phyloP scores from a whole-genome alignment of 2,797 vertebrate species.

The Erithacus rubecula region DNA sequence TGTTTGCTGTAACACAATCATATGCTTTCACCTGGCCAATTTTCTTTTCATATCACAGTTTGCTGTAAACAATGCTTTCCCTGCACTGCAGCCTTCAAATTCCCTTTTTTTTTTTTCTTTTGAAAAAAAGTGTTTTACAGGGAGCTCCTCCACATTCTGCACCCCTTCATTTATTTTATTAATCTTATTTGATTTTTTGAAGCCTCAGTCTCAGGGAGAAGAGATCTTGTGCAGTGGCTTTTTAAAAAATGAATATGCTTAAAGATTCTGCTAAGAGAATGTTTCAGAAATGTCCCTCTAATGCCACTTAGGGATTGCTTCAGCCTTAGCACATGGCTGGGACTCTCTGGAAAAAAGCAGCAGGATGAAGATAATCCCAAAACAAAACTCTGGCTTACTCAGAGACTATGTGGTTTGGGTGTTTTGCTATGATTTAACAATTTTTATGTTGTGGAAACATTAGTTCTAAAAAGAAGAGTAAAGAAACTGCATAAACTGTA shows the following conservation, averaged over 20 bases:
- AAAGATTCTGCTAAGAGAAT: background rate
- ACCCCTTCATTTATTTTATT: background rate
- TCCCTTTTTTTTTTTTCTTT: too few relatives aligned
- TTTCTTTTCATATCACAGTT: constrained; percentile 44
- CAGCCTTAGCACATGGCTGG: background rate
- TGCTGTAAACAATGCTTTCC: constrained; percentile 48
- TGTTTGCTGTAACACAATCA: constrained; percentile 59
- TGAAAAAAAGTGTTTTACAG: background rate
- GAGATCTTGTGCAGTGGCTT: background rate
- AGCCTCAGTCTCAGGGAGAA: background rate
- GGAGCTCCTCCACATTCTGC: accelerated
- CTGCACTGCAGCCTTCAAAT: background rate
- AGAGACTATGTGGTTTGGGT: background rate
- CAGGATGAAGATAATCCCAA: background rate
- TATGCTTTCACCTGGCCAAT: constrained; percentile 57
- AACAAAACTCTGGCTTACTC: background rate
- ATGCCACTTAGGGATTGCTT: background rate
- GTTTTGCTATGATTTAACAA: background rate
- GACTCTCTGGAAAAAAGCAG: background rate
- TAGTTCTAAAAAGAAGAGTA: background rate
- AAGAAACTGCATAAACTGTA: background rate
- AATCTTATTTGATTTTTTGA: background rate
- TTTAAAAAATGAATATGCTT: background rate
- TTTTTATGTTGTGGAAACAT: background rate
- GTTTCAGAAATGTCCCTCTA: background rate